Percentiles rank a stretch among this genome's conserved stretches.
Conservation (phyloP, 2,888 invertebrate genomes). For the Cryptus viduatorius region DNA sequence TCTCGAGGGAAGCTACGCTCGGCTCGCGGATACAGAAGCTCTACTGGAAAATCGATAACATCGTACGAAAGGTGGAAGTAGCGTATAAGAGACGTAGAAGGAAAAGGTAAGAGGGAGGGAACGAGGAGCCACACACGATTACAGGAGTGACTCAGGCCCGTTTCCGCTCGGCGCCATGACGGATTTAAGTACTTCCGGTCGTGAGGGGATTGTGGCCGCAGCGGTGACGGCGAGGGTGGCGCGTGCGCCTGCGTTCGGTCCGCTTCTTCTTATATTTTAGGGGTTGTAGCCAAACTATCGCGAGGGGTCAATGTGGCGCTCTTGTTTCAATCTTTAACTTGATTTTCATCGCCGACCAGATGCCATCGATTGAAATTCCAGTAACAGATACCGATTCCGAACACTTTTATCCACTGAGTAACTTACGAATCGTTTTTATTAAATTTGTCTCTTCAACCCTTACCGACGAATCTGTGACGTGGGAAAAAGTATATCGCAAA, state of each 20-base stretch:
- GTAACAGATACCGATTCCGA: too few species aligned
- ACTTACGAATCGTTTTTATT: neutral
- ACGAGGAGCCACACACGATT: slow-evolving; percentile 79
- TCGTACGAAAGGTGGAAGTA: slow-evolving; percentile 32
- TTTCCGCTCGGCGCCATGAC: slow-evolving; percentile 83
- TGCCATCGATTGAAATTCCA: neutral
- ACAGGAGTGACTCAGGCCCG: slow-evolving; percentile 82
- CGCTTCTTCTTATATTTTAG: slow-evolving; percentile 57
- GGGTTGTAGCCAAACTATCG: slow-evolving; percentile 42
- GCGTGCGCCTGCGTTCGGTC: slow-evolving; percentile 76
- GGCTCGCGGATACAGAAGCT: neutral
- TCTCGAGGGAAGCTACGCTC: neutral
- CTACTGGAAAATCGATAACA: slow-evolving; percentile 60
- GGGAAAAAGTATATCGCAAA: too few species aligned
- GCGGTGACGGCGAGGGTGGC: slow-evolving; percentile 69
- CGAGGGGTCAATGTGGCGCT: slow-evolving; percentile 67
- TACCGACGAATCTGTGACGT: too few species aligned
- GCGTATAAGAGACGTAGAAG: slow-evolving; percentile 44
- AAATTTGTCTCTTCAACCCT: too few species aligned
- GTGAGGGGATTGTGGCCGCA: slow-evolving; percentile 48
- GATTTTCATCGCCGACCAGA: slow-evolving; percentile 51
- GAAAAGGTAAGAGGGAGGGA: slow-evolving; percentile 74
- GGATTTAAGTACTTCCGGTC: slow-evolving; percentile 82
- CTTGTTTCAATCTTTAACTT: slow-evolving; percentile 58
- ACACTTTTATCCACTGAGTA: neutral